Evolutionary conservation across 2,888 invertebrate species (phyloP).

Genomic region (Zygaena filipendulae): DNA sequence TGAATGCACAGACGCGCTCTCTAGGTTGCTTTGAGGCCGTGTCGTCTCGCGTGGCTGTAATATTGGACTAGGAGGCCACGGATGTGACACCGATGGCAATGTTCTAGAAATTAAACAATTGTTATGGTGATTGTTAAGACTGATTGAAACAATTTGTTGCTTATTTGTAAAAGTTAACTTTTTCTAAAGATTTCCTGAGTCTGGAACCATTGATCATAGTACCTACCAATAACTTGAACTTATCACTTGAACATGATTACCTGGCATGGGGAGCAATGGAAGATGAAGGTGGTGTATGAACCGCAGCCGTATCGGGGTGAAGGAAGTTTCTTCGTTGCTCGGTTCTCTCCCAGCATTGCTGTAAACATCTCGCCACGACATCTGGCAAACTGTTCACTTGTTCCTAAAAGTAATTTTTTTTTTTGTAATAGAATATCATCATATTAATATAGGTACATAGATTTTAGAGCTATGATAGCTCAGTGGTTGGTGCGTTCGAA

Average conservation of each 20-base stretch:
- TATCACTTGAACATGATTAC: no score
- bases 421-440: no score
- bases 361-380: slow-evolving; percentile 78
- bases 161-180: no score
- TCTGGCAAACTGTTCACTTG: slow-evolving; percentile 88
- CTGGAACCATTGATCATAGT: no score
- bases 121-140: no score
- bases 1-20: slow-evolving; percentile 60
- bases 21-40: slow-evolving; percentile 79
- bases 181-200: no score
- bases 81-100: slow-evolving; percentile 73
- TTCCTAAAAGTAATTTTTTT: slow-evolving; percentile 70
- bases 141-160: no score
- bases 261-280: slow-evolving; percentile 70
- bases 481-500: no score
- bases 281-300: slow-evolving; percentile 59
- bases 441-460: no score
- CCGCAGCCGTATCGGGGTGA: slow-evolving; percentile 88
- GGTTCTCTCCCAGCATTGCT: slow-evolving; percentile 81
- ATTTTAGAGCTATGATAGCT: no score
- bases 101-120: slow-evolving; percentile 67
- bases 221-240: no score
- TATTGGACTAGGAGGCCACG: slow-evolving; percentile 85
- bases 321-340: slow-evolving; percentile 87
- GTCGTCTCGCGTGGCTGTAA: slow-evolving; percentile 78